Conservation (phyloP, 2,113 vertebrate species). For the Oncorhynchus clarkii region DNA sequence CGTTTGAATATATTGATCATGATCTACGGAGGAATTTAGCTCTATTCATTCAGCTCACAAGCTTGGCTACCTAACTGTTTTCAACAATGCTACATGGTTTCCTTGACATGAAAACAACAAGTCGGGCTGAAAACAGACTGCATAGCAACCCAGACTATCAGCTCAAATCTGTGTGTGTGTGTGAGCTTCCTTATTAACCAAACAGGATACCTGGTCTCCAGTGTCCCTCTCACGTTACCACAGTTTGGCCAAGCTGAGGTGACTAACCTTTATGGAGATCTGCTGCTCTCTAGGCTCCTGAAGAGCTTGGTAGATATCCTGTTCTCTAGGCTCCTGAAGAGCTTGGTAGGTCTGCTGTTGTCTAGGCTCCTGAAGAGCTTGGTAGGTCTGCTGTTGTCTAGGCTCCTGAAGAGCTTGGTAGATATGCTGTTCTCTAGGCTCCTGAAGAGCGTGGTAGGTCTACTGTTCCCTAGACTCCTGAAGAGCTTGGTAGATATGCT, state of each 20-base stretch:
- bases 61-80: too few relatives aligned
- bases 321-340: too few relatives aligned
- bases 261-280: constrained; percentile 66
- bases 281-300: constrained; percentile 48
- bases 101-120: background rate
- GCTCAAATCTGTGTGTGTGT: constrained; percentile 7
- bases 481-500: background rate
- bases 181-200: constrained; percentile 35
- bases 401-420: too few relatives aligned
- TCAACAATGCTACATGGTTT: too few relatives aligned
- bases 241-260: constrained; percentile 50
- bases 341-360: too few relatives aligned
- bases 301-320: background rate
- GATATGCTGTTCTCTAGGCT: too few relatives aligned
- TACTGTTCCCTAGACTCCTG: constrained; percentile 47
- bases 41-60: too few relatives aligned
- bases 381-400: too few relatives aligned
- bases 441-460: constrained; percentile 23
- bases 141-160: too few relatives aligned
- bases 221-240: constrained; percentile 65
- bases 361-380: too few relatives aligned
- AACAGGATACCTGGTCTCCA: constrained; percentile 39
- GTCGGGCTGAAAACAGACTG: background rate
- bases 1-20: too few relatives aligned
- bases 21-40: too few relatives aligned